These are phyloP conservation scores for Neolamprologus devosi DNA, from an alignment of 2,113 vertebrate species.

Conservation along the genomic window DNA sequence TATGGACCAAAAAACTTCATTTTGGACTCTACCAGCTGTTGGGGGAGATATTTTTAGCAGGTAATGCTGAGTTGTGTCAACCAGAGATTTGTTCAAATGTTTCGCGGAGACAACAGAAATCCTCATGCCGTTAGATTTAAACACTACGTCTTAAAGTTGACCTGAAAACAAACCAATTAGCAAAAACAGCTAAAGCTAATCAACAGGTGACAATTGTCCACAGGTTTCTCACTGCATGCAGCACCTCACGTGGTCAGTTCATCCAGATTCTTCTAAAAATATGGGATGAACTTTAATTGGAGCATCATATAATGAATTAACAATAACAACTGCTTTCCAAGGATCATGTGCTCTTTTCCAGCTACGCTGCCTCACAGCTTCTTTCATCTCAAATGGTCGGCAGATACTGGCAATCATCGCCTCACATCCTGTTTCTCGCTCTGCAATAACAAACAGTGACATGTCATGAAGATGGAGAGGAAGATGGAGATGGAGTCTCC, in stretches of 20 bases:
- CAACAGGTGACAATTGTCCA: neutral
- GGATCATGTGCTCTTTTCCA: neutral
- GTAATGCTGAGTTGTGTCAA: neutral
- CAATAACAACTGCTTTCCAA: neutral
- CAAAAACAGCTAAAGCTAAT: neutral
- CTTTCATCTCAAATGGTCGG: neutral
- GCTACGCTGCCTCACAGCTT: neutral
- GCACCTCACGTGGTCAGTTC: neutral
- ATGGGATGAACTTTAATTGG: neutral
- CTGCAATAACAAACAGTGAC: neutral
- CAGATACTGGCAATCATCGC: neutral
- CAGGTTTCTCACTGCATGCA: neutral
- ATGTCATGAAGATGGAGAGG: neutral
- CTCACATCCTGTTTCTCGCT: neutral
- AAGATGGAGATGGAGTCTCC: neutral
- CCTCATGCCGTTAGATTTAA: neutral
- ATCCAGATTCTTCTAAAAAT: neutral
- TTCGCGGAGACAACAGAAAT: neutral
- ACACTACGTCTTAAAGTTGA: neutral
- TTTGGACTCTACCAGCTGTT: neutral
- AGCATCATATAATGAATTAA: neutral
- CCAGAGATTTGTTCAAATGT: neutral
- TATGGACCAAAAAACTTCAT: neutral
- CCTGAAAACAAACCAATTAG: neutral
- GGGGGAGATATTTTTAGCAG: neutral